These are phyloP conservation scores for Terebella lapidaria DNA, from an alignment of 2,888 invertebrate genomes.

Conservation along the genomic window DNA sequence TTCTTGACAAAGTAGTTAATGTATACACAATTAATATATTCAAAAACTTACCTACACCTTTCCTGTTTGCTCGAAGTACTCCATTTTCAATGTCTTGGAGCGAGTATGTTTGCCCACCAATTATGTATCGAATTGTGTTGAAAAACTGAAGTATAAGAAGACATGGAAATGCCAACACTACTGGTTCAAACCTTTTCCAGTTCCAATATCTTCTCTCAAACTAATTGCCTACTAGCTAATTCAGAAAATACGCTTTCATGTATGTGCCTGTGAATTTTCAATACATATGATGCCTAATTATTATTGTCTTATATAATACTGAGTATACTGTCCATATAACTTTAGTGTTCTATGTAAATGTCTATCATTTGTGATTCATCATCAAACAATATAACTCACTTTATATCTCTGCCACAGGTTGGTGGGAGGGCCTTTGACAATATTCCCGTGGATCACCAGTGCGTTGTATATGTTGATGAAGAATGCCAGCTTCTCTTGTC, in stretches of 20 bases:
- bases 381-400: constrained; percentile 38
- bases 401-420: constrained; percentile 55
- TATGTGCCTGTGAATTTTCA: too few species aligned
- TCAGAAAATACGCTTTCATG: neutral
- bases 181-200: too few species aligned
- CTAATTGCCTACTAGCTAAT: neutral
- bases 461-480: constrained; percentile 58
- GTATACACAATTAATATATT: too few species aligned
- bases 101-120: constrained; percentile 54
- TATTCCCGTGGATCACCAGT: constrained; percentile 55
- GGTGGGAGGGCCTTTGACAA: constrained; percentile 50
- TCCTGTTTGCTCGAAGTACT: constrained; percentile 54
- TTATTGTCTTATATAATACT: too few species aligned
- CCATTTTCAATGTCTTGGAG: constrained; percentile 58
- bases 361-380: too few species aligned
- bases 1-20: too few species aligned
- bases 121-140: constrained; percentile 54
- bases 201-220: too few species aligned
- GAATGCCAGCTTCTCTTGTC: constrained; percentile 54
- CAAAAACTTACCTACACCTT: constrained; percentile 54
- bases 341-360: too few species aligned
- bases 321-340: too few species aligned
- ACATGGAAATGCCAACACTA: too few species aligned
- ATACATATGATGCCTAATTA: too few species aligned
- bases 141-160: constrained; percentile 50